Evolutionary conservation across 2,797 vertebrate species (phyloP).

Genomic region (Tolypeutes matacus): DNA sequence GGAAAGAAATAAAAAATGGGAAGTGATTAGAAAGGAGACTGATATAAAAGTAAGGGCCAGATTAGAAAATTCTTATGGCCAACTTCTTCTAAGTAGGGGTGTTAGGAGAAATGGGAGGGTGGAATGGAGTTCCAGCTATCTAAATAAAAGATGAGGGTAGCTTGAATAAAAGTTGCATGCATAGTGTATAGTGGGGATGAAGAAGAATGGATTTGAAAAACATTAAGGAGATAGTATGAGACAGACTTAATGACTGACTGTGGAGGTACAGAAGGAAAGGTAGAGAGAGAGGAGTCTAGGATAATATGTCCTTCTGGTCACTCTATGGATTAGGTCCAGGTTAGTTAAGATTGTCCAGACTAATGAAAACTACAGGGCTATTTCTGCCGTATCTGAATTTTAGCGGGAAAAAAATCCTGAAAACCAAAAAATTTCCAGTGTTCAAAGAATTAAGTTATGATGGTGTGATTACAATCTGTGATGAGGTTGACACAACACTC

Average conservation of each 20-base stretch:
- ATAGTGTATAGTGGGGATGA: background rate
- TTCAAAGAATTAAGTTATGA: too few species aligned
- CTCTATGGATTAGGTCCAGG: background rate
- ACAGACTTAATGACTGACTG: background rate
- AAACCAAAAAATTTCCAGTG: too few species aligned
- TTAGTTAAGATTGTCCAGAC: background rate
- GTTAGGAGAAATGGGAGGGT: background rate
- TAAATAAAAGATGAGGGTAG: too few species aligned
- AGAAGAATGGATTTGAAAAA: background rate
- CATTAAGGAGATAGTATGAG: background rate
- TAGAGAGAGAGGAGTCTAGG: too few species aligned
- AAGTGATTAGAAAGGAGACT: constrained; percentile 7
- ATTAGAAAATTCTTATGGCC: background rate
- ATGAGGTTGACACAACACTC: too few species aligned
- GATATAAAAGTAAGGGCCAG: background rate
- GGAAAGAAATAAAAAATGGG: constrained; percentile 15
- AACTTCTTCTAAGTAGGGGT: background rate
- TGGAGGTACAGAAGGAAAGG: background rate
- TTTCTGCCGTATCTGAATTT: background rate
- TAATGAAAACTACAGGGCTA: background rate
- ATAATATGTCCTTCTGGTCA: background rate
- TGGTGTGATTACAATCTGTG: too few species aligned
- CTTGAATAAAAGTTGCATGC: too few species aligned
- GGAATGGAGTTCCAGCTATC: too few species aligned
- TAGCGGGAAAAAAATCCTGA: too few species aligned